Evolutionary conservation across 2,113 vertebrate genomes (phyloP), one percentile per base, ranked within the genome.

Genomic region (Dunckerocampus dactyliophorus): DNA sequence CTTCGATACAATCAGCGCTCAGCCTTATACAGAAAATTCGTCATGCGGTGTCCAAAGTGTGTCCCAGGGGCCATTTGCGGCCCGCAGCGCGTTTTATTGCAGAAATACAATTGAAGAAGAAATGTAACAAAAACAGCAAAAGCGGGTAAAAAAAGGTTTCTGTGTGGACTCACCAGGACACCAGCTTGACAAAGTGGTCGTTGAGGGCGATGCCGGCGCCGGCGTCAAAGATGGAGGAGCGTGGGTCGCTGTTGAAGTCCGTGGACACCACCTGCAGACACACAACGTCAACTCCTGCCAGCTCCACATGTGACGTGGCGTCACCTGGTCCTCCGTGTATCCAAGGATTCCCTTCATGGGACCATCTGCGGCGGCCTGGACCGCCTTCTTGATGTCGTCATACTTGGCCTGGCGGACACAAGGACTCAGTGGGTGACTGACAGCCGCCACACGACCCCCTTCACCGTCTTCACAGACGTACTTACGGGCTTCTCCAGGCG

Each of bases 161-260:
- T 39, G 8, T 39, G 37, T 2, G 37, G 4, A 54, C 78, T 24
- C 87, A 97, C 95, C 95, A 96, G 76, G 94, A 90, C 65, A 96
- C 88, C 72, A 96, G 92, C 82, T 96, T 96, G 62, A 97, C 95
- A 1, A 96, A 96, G 80, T 96, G 80, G 58, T 96, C 94, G 0
- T 93, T 96, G 68, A 96, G 93, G 1, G 93, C 91, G 53, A 96
- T 96, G 63, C 95, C 93, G 59, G 94, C 94, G 51, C 90, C 90
- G 2, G 94, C 94, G 78, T 96, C 94, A n/a, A 96, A 96, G 69
- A 94, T 94, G 52, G 94, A 96, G 10, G 94, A 96, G 77, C 83
- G 92, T 65, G 47, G 51, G 72, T 94, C 91, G 0, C 93, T 88
- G 47, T 96, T 96, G 77, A 96, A 96, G 80, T 96, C 94, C 16